These are phyloP conservation scores for Ferrisia virgata DNA, from an alignment of 2,888 invertebrate genomes.

Conservation along the genomic window DNA sequence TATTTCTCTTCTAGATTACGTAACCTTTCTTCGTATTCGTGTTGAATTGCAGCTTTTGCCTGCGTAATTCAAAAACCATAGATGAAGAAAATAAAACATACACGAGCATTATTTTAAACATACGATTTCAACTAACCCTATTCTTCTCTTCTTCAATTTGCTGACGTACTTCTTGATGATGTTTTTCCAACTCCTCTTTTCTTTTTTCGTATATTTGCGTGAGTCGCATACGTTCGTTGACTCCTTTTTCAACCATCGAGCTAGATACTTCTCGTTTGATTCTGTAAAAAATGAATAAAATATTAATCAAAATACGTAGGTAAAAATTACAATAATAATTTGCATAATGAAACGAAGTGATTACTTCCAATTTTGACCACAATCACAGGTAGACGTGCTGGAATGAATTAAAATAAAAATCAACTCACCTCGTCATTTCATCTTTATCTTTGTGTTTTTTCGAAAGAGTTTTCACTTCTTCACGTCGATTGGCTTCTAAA, in stretches of 20 bases:
- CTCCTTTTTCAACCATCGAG: constrained; percentile 82
- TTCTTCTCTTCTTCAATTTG: constrained; percentile 65
- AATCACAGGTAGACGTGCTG: too few relatives aligned
- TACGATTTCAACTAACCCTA: constrained; percentile 56
- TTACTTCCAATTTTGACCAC: too few relatives aligned
- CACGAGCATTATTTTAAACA: background rate
- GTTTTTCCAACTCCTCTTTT: constrained; percentile 69
- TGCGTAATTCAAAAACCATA: constrained; percentile 47
- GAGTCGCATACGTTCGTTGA: constrained; percentile 79
- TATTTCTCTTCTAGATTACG: constrained; percentile 49
- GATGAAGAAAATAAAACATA: background rate
- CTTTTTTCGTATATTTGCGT: constrained; percentile 73
- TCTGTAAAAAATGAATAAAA: constrained; percentile 48
- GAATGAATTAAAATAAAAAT: background rate
- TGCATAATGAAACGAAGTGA: background rate
- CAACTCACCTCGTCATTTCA: constrained; percentile 66
- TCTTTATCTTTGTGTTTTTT: constrained; percentile 88
- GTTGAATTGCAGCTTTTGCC: constrained; percentile 53
- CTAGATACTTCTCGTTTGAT: constrained; percentile 80
- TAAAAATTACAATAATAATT: background rate
- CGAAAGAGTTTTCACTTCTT: constrained; percentile 81
- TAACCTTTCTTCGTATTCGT: constrained; percentile 52
- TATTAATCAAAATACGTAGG: background rate
- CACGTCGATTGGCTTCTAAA: constrained; percentile 76
- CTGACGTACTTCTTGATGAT: constrained; percentile 73